These are phyloP conservation scores for Sisyra nigra DNA, from an alignment of 2,888 invertebrate genomes.

Conservation along the genomic window DNA sequence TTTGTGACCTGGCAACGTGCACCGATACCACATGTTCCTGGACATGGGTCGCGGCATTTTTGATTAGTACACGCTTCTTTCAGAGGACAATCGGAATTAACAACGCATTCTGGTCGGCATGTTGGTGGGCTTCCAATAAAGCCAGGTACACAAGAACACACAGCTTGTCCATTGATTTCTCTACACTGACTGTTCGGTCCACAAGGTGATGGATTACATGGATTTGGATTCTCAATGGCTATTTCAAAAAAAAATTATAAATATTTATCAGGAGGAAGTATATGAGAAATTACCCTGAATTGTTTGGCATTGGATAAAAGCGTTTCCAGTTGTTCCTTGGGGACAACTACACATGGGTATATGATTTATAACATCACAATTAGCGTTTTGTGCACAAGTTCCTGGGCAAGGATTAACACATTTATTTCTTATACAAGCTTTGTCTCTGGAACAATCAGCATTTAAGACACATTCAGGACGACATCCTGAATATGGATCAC, in stretches of 20 bases:
- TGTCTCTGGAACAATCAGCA: conserved; percentile 59
- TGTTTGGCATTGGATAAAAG: conserved; percentile 44
- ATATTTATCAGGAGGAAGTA: conserved; percentile 19
- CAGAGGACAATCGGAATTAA: conserved; percentile 48
- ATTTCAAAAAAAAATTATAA: too few species aligned
- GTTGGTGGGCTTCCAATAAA: conserved; percentile 47
- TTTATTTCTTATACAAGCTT: conserved; percentile 62
- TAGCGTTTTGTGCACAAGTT: conserved; percentile 59
- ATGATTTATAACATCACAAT: conserved; percentile 64
- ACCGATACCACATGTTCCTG: conserved; percentile 48
- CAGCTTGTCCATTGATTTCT: conserved; percentile 44
- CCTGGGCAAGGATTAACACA: conserved; percentile 76
- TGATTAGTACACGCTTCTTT: conserved; percentile 51
- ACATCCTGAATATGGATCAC: conserved; percentile 62
- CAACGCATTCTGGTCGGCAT: conserved; percentile 53
- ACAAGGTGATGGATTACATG: conserved; percentile 48
- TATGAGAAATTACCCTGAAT: conserved; percentile 32
- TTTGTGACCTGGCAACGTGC: conserved; percentile 56
- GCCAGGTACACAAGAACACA: conserved; percentile 49
- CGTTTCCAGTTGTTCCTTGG: conserved; percentile 48
- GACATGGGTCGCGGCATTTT: conserved; percentile 50
- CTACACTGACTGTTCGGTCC: conserved; percentile 46
- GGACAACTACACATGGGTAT: conserved; percentile 41
- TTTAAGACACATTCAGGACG: conserved; percentile 69
- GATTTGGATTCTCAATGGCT: conserved; percentile 24